Evolutionary conservation across 1,140 invertebrate genomes (phyloP).

Genomic region (Sarcophaga peregrina): DNA sequence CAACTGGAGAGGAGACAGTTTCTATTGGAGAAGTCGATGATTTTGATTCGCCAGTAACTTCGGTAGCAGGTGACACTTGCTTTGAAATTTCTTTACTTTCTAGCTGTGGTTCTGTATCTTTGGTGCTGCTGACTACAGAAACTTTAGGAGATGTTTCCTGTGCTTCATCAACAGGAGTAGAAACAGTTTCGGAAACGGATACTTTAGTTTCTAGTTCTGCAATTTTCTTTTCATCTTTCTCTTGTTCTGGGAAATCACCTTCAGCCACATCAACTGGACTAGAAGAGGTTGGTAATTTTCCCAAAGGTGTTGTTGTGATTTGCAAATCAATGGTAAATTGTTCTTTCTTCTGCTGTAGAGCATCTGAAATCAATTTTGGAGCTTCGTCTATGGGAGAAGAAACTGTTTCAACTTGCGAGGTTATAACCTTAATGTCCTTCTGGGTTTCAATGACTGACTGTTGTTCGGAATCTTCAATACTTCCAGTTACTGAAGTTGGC

Average conservation of each 20-base stretch:
- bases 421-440: conserved; percentile 33
- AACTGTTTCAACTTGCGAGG: conserved; percentile 50
- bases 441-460: background rate
- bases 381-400: conserved; percentile 59
- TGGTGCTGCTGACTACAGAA: background rate
- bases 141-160: background rate
- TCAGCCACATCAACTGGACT: conserved; percentile 61
- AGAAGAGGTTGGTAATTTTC: conserved; percentile 54
- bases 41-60: background rate
- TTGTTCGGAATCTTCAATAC: background rate
- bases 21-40: conserved; percentile 46
- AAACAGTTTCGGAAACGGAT: conserved; percentile 52
- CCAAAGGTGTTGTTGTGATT: conserved; percentile 43
- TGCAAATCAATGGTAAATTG: conserved; percentile 18
- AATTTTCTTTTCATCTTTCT: background rate
- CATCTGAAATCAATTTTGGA: conserved; percentile 38
- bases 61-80: conserved; percentile 45
- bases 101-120: background rate
- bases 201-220: conserved; percentile 50
- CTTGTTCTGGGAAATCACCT: conserved; percentile 50
- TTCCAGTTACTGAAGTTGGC: conserved; percentile 12
- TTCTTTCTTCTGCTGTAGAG: conserved; percentile 21
- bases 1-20: conserved; percentile 57
- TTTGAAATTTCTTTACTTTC: conserved; percentile 39
- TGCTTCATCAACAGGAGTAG: conserved; percentile 60